These are phyloP conservation scores for Apoda limacodes DNA, from an alignment of 2,888 invertebrate species.

Conservation along the genomic window DNA sequence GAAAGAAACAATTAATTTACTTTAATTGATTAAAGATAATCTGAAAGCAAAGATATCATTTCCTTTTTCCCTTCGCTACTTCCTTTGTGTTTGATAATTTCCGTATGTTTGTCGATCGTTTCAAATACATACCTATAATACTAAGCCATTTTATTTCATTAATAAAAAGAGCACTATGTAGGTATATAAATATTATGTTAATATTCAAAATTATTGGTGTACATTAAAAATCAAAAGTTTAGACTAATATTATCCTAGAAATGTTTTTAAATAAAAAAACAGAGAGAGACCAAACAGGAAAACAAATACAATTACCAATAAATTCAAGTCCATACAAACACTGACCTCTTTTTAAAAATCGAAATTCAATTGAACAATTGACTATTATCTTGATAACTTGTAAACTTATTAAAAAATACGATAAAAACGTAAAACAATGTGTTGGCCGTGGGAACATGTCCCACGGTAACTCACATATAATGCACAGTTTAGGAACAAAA, in stretches of 20 bases:
- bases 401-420: constrained; percentile 47
- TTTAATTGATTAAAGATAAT: no score
- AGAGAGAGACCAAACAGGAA: no score
- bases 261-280: not conserved
- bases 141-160: no score
- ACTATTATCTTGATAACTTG: constrained; percentile 59
- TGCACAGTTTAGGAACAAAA: constrained; percentile 27
- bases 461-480: constrained; percentile 37
- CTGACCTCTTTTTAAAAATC: constrained; percentile 37
- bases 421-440: constrained; percentile 47
- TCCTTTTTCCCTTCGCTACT: no score
- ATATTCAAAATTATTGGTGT: constrained; percentile 10
- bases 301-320: constrained; percentile 11
- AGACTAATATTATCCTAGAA: constrained; percentile 14
- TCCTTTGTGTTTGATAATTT: no score
- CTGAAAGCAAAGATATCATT: no score
- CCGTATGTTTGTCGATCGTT: no score
- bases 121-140: no score
- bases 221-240: constrained; percentile 20
- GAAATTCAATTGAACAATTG: constrained; percentile 57
- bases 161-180: no score
- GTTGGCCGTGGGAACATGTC: constrained; percentile 50
- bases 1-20: no score
- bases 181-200: no score
- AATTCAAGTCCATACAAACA: constrained; percentile 18